Conservation (phyloP, 2,888 invertebrate genomes). For the Melieria omissa region DNA sequence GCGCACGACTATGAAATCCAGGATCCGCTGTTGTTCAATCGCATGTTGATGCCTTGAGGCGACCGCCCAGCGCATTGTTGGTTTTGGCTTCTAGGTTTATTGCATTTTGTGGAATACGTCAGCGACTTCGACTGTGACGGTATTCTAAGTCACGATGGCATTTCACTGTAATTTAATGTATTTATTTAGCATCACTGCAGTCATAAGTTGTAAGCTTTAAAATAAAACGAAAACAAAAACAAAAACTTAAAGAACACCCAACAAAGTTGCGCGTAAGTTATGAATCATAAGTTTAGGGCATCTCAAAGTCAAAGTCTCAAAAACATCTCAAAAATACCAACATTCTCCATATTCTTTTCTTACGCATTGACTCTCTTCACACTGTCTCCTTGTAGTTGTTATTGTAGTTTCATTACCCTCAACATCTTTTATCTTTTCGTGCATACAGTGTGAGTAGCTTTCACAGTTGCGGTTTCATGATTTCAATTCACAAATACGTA, state of each 20-base stretch:
- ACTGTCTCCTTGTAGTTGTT: neutral
- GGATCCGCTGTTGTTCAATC: slow-evolving; percentile 58
- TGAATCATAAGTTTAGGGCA: neutral
- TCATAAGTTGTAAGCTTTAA: slow-evolving; percentile 12
- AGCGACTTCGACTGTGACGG: too few relatives aligned
- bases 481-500: too few relatives aligned
- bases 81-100: neutral
- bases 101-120: neutral
- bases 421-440: neutral
- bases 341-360: neutral
- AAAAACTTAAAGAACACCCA: too few relatives aligned
- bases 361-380: neutral
- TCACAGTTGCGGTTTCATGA: too few relatives aligned
- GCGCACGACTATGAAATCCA: slow-evolving; percentile 55
- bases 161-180: neutral
- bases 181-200: neutral
- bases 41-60: slow-evolving; percentile 43
- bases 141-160: slow-evolving; percentile 13
- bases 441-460: neutral
- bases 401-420: neutral
- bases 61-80: neutral
- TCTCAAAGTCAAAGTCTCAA: neutral
- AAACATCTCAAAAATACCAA: neutral
- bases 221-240: neutral
- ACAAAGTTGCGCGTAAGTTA: neutral